These are phyloP conservation scores for Megatriorchis doriae DNA, from an alignment of 2,113 vertebrate genomes.

Conservation along the genomic window DNA sequence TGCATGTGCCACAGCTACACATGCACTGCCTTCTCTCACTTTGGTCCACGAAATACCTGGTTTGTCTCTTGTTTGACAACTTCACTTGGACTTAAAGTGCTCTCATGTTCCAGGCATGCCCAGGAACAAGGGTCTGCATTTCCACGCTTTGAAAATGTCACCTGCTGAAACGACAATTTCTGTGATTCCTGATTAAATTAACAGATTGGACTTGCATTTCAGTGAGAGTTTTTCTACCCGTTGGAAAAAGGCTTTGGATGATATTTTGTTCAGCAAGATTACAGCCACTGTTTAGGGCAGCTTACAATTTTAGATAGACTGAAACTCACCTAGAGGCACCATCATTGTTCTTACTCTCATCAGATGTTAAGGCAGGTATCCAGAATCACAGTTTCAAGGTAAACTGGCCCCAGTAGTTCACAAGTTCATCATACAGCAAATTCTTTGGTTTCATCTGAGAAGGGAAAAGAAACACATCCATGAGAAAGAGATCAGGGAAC, in stretches of 20 bases:
- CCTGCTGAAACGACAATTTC: fast-evolving
- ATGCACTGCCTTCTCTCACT: background rate
- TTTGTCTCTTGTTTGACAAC: background rate
- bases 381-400: background rate
- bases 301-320: background rate
- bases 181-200: background rate
- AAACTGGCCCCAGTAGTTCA: background rate
- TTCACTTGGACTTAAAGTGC: background rate
- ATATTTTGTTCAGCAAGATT: background rate
- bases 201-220: background rate
- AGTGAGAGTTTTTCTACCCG: background rate
- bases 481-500: background rate
- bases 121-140: fast-evolving
- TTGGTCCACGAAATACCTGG: background rate
- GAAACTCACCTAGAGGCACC: background rate
- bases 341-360: background rate
- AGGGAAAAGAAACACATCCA: background rate
- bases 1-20: background rate
- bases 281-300: background rate
- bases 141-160: background rate
- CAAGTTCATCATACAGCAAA: background rate
- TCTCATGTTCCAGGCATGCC: background rate
- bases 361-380: background rate
- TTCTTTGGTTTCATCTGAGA: background rate
- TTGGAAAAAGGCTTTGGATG: background rate